phyloP scores from a whole-genome alignment of 2,888 invertebrate genomes.

The Melinopterus prodromus region DNA sequence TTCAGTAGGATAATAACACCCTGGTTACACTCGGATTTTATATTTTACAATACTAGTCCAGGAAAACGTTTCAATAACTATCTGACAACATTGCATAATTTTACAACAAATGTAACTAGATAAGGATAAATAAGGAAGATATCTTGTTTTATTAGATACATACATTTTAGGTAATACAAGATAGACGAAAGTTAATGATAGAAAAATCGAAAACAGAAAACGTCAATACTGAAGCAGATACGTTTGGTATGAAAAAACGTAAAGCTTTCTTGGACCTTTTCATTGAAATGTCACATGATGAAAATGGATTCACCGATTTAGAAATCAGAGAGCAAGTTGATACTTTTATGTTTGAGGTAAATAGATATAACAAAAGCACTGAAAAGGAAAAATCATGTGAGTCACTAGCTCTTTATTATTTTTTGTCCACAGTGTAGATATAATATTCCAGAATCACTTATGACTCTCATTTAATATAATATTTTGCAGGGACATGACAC shows the following conservation, averaged over 20 bases:
- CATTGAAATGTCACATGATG: conserved; percentile 15
- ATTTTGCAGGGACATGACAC: conserved; percentile 41
- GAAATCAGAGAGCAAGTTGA: conserved; percentile 22
- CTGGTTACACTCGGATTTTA: conserved; percentile 26
- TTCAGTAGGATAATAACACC: conserved; percentile 29
- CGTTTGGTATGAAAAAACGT: conserved; percentile 25
- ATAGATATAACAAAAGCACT: neutral
- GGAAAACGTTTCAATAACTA: conserved; percentile 22
- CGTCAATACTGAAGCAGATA: neutral
- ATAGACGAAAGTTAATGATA: conserved; percentile 10
- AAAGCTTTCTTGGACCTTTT: conserved; percentile 29
- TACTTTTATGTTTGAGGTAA: conserved; percentile 20
- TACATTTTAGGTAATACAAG: neutral
- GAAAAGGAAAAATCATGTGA: too few species aligned
- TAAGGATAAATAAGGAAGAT: neutral
- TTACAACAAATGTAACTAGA: conserved; percentile 26
- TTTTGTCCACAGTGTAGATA: too few species aligned
- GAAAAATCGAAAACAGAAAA: neutral
- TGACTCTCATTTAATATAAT: neutral
- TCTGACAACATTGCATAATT: conserved; percentile 22
- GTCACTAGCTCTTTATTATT: too few species aligned
- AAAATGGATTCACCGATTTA: conserved; percentile 16
- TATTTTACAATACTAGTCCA: conserved; percentile 24
- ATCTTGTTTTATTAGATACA: neutral
- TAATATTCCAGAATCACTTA: too few species aligned